Evolutionary conservation across 2,888 invertebrate genomes (phyloP), one percentile per base, ranked within the genome.

Genomic region (Lasioglossum zephyrum): DNA sequence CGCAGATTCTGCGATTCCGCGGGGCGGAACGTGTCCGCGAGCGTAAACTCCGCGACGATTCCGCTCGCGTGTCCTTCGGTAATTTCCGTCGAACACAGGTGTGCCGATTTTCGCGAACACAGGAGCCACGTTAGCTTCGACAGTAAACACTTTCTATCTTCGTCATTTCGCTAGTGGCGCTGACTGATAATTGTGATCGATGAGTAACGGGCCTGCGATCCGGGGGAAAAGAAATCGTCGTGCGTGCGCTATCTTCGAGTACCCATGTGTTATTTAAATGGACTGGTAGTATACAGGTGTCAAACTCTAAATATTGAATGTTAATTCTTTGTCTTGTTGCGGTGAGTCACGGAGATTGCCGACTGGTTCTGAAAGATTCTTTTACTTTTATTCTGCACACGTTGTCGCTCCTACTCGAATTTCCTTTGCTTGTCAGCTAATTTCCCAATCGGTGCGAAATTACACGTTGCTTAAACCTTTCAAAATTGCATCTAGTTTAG

Each of bases 21-120:
- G 63, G 63, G 81, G 81, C n/a, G 5, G 76, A 86, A 90, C 90
- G 90, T 90, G 90, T 90, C 81, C 78, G 69, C 84, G 73, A 89
- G 87, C 79, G 86, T 92, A 92, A 93, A 93, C 92, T 80, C 66
- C 75, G 83, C 80, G 74, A 78, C 86, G 79, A 73, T 82, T 83
- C 49, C 60, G 11, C 80, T 26, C 22, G 70, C 49, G 80, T 82
- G 86, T 82, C 79, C 76, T 79, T 79, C 80, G 36, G 16, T 63
- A 76, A 41, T 74, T n/a, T 73, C 77, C 84, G 81, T 11, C 44
- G 49, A 36, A 74, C 73, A 82, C 84, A 84, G 86, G 86, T 87
- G 86, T 63, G 73, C n/a, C 36, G 41, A 22, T 36, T n/a, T 0
- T 63, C 39, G 18, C 60, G 47, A 22, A 41, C 66, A 9, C 16